These are phyloP conservation scores for Alouatta palliata DNA, from an alignment of 2,113 vertebrate species.

Conservation along the genomic window DNA sequence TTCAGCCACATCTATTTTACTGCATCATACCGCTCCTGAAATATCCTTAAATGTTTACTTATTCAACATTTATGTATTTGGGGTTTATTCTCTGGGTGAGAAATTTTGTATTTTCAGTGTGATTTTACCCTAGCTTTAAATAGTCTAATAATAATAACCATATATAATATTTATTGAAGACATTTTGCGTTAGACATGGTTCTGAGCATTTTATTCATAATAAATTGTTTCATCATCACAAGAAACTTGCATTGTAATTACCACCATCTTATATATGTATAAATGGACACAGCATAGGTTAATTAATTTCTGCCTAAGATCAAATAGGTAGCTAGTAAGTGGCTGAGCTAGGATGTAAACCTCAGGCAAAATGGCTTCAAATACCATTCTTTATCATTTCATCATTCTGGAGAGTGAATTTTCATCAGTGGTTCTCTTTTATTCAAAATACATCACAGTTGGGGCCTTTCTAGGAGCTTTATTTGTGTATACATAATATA, in stretches of 20 bases:
- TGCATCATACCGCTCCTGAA: conserved; percentile 6
- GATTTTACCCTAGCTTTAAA: not conserved
- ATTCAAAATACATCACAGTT: conserved; percentile 24
- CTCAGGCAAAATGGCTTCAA: not conserved
- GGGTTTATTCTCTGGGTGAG: not conserved
- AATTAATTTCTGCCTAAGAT: not conserved
- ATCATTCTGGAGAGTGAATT: not conserved
- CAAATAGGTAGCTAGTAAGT: not conserved
- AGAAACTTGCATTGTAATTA: not conserved
- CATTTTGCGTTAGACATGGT: not conserved
- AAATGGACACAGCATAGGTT: not conserved
- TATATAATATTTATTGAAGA: not conserved
- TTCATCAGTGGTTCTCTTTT: conserved; percentile 12
- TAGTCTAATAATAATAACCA: not conserved
- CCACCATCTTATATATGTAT: not conserved
- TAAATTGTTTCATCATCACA: not conserved
- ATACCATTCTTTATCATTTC: not conserved
- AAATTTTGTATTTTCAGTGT: not conserved
- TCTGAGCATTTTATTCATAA: not conserved
- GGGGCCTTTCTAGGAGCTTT: not conserved
- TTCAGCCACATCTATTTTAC: not conserved
- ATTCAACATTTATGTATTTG: not conserved
- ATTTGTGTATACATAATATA: not conserved
- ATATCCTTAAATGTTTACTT: not conserved
- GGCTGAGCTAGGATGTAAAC: not conserved